Percentiles rank a stretch among this genome's conserved stretches.
These are phyloP conservation scores for Rhyacophila evoluta DNA, from an alignment of 2,888 invertebrate genomes.

Conservation along the genomic window DNA sequence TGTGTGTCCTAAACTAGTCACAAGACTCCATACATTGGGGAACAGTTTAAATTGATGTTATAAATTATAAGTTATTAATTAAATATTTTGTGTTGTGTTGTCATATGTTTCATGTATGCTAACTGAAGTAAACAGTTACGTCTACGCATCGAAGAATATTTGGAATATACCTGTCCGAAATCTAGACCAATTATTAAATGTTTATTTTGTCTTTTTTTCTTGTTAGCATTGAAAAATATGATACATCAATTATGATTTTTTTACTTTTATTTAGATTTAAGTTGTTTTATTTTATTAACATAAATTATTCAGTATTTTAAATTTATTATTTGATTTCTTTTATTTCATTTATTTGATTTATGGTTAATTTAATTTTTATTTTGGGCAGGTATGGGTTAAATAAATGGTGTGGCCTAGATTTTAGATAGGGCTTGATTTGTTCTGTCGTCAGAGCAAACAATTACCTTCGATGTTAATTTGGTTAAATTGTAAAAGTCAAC, in stretches of 20 bases:
- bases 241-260: slow-evolving; percentile 47
- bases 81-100: slow-evolving; percentile 55
- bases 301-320: slow-evolving; percentile 59
- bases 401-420: slow-evolving; percentile 70
- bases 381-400: slow-evolving; percentile 72
- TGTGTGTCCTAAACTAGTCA: slow-evolving; percentile 55
- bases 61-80: slow-evolving; percentile 52
- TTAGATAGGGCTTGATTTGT: slow-evolving; percentile 67
- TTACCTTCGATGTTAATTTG: slow-evolving; percentile 66
- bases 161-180: slow-evolving; percentile 55
- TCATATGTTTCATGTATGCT: slow-evolving; percentile 56
- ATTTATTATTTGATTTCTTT: slow-evolving; percentile 64
- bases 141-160: slow-evolving; percentile 53
- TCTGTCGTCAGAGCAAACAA: slow-evolving; percentile 56
- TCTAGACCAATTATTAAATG: slow-evolving; percentile 54
- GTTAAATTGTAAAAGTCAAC: slow-evolving; percentile 70
- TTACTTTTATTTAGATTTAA: slow-evolving; percentile 53
- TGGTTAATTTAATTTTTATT: slow-evolving; percentile 59
- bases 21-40: slow-evolving; percentile 51
- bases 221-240: slow-evolving; percentile 51
- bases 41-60: slow-evolving; percentile 51
- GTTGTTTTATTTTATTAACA: slow-evolving; percentile 60
- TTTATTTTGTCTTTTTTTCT: slow-evolving; percentile 51
- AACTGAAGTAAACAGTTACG: slow-evolving; percentile 52
- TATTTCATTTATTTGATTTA: slow-evolving; percentile 60